These are phyloP conservation scores for Apostichopus leukothele DNA, from an alignment of 53 echinoderm and acorn worm genomes.

Conservation along the genomic window DNA sequence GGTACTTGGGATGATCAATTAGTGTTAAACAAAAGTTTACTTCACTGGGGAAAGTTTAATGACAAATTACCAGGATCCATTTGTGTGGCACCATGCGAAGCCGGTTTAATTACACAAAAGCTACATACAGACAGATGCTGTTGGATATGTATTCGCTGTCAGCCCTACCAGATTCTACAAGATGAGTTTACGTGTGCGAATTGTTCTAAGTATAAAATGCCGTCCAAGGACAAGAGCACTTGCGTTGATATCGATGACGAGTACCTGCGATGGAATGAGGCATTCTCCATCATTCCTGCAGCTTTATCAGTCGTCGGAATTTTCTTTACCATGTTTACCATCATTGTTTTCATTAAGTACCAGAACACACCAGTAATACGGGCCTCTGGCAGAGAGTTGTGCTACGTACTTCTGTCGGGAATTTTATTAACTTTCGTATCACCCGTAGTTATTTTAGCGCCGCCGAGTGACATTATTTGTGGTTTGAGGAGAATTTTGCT, in stretches of 20 bases:
- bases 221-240: constrained; percentile 51
- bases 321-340: constrained; percentile 67
- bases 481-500: constrained; percentile 78
- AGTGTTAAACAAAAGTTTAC: constrained; percentile 51
- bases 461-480: constrained; percentile 73
- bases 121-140: constrained; percentile 73
- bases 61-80: constrained; percentile 62
- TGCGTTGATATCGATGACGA: constrained; percentile 73
- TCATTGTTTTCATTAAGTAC: constrained; percentile 76
- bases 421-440: constrained; percentile 82
- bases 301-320: constrained; percentile 75
- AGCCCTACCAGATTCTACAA: constrained; percentile 61
- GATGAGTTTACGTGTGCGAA: constrained; percentile 75
- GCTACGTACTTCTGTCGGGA: constrained; percentile 87
- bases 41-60: constrained; percentile 59
- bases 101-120: constrained; percentile 58
- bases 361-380: constrained; percentile 92
- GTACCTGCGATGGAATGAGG: constrained; percentile 79
- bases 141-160: constrained; percentile 86
- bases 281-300: constrained; percentile 78
- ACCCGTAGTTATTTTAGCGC: constrained; percentile 75
- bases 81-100: constrained; percentile 72
- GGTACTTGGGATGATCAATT: constrained; percentile 76
- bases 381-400: constrained; percentile 92
- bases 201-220: constrained; percentile 62